These are phyloP conservation scores for Enoplosus armatus DNA, from an alignment of 2,797 vertebrate genomes.

Conservation along the genomic window DNA sequence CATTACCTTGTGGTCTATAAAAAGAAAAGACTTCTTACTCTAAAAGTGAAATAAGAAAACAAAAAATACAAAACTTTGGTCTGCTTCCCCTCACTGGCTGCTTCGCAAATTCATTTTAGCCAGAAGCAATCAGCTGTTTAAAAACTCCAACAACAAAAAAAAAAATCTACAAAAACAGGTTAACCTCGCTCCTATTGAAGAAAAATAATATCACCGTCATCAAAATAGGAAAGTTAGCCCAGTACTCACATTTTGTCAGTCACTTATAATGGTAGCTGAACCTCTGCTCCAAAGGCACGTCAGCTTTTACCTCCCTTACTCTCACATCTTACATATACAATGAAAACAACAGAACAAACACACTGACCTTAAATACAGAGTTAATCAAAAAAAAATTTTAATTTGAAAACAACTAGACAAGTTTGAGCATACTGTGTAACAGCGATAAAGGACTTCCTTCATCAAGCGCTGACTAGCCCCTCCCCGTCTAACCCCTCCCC, in stretches of 20 bases:
- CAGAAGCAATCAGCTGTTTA: conserved; percentile 75
- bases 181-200: conserved; percentile 78
- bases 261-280: conserved; percentile 79
- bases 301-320: conserved; percentile 75
- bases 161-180: conserved; percentile 78
- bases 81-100: conserved; percentile 85
- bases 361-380: conserved; percentile 85
- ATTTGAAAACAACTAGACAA: conserved; percentile 80
- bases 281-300: conserved; percentile 77
- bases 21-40: conserved; percentile 75
- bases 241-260: conserved; percentile 83
- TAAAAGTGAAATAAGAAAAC: conserved; percentile 82
- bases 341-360: conserved; percentile 80
- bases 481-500: conserved; percentile 52
- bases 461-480: conserved; percentile 72
- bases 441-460: conserved; percentile 82
- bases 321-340: conserved; percentile 78
- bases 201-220: conserved; percentile 73
- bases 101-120: conserved; percentile 73
- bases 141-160: conserved; percentile 71
- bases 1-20: conserved; percentile 66
- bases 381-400: conserved; percentile 75
- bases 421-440: conserved; percentile 79
- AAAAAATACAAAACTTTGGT: conserved; percentile 91
- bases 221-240: conserved; percentile 81